phyloP scores from a whole-genome alignment of 2,797 vertebrate species.

The Schizopygopsis pylzovi region DNA sequence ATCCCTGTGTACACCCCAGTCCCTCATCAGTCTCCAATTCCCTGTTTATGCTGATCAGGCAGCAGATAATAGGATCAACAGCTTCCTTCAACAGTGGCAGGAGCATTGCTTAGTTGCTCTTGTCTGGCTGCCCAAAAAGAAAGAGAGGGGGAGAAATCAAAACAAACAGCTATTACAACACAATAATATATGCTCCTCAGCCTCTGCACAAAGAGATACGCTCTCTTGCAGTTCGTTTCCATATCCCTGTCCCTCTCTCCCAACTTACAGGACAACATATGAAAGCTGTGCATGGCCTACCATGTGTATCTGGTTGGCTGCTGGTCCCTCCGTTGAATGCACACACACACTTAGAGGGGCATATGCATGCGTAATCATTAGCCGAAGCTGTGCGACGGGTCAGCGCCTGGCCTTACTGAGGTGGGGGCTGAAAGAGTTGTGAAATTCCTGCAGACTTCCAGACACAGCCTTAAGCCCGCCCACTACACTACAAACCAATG shows the following conservation, averaged over 20 bases:
- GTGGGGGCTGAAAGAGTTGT: slow-evolving; percentile 73
- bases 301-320: slow-evolving; percentile 43
- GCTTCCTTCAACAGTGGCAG: slow-evolving; percentile 57
- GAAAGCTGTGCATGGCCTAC: slow-evolving; percentile 51
- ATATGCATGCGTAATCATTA: slow-evolving; percentile 61
- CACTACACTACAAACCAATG: slow-evolving; percentile 43
- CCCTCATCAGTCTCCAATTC: slow-evolving; percentile 54
- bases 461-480: slow-evolving; percentile 62
- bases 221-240: slow-evolving; percentile 10
- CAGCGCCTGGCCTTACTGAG: slow-evolving; percentile 69
- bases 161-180: slow-evolving; percentile 59
- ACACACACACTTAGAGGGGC: slow-evolving; percentile 58
- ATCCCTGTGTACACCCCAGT: slow-evolving; percentile 39
- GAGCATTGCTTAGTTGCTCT: slow-evolving; percentile 50
- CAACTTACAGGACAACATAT: slow-evolving; percentile 56
- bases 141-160: slow-evolving; percentile 38
- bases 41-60: slow-evolving; percentile 63
- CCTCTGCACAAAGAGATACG: slow-evolving; percentile 27
- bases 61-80: slow-evolving; percentile 65
- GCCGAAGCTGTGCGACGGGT: slow-evolving; percentile 73
- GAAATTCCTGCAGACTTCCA: slow-evolving; percentile 75
- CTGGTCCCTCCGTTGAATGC: slow-evolving; percentile 40
- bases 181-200: slow-evolving; percentile 56
- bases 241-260: slow-evolving; percentile 6
- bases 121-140: slow-evolving; percentile 50